Base-by-base conservation (phyloP, 2,888 invertebrate species). In the Mimas tiliae region DNA sequence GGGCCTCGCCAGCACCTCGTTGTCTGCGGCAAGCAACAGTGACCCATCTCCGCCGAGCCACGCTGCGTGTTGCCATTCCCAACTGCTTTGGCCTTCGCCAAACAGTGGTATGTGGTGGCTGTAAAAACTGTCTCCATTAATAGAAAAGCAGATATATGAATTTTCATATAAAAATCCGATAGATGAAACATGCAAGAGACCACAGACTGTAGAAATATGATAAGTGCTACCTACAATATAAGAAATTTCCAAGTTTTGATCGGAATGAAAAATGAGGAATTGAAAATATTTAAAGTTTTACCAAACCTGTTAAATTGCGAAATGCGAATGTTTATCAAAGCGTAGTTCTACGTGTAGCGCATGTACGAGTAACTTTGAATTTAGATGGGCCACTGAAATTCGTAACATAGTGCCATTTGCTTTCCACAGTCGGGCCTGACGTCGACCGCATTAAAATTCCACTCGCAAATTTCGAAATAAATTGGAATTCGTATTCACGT, bases 91-190 rank as follows among this genome's bases (percentile, higher is more conserved):
- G 71, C 96, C 95, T 90, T 97, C 96, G 87, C 98, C 95, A 90
- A 97, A 95, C 72, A 98, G 95, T 63, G 97, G 97, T 86, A 97
- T 97, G 92, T 97, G 97, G 90, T 97, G 97, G 94, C 97, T 96
- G 89, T 11, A 82, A 79, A 70, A 42, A 65, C 33, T 65, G 63
- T 34, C 63, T 12, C 12, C 14, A 50, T 58, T 58, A 58, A 58
- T 38, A 58, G 38, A 38, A 19, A 58, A 19, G 38, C 19, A 38
- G 19, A 58, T 19, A 19, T 11, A 42, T 58, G 16, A 34, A 55
- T 16, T 16, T 48, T 16, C 11, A 19, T 50, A 3, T 16, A 55
- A 9, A 33, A 19, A 42, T n/a, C 16, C 34, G 55, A 34, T 38
- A 34, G 6, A 12, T 12, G 42, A 55, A 55, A 58, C 38, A 58